A percentile compares a stretch with the other conserved stretches of the same genome.
phyloP scores from a whole-genome alignment of 2,888 invertebrate genomes.

The Eupithecia vulgata region DNA sequence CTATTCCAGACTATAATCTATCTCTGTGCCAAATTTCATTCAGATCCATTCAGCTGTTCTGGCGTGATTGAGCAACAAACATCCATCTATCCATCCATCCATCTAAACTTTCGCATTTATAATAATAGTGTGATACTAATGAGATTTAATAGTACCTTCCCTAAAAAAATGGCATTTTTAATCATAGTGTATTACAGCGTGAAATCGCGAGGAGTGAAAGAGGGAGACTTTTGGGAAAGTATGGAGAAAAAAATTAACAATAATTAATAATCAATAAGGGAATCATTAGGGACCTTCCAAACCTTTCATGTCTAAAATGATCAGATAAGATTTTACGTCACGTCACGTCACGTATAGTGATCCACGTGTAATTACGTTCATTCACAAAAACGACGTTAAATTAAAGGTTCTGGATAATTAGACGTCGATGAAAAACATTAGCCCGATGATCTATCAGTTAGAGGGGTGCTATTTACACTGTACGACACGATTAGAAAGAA shows the following conservation, averaged over 20 bases:
- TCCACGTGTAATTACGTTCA: neutral
- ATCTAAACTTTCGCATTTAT: no score
- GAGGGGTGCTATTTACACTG: neutral
- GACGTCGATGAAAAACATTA: conserved; percentile 63
- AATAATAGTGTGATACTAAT: no score
- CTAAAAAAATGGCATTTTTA: no score
- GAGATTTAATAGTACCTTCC: no score
- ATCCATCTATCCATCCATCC: no score
- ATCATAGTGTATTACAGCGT: neutral
- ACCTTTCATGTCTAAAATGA: neutral
- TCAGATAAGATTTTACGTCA: neutral
- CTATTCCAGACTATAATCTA: no score
- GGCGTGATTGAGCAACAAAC: no score
- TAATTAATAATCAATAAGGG: neutral
- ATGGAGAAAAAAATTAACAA: no score
- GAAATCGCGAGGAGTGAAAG: neutral
- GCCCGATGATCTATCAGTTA: conserved; percentile 55
- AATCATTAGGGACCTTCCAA: neutral
- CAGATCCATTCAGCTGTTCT: no score
- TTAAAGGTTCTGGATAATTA: conserved; percentile 51
- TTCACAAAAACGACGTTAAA: conserved; percentile 30
- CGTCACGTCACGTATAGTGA: neutral
- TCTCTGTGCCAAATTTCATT: no score
- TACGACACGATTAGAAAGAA: neutral
- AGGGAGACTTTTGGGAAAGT: neutral